A percentile compares a stretch with the other conserved stretches of the same genome.
Conservation (phyloP, 2,888 invertebrate species). For the Pandemis heparana region DNA sequence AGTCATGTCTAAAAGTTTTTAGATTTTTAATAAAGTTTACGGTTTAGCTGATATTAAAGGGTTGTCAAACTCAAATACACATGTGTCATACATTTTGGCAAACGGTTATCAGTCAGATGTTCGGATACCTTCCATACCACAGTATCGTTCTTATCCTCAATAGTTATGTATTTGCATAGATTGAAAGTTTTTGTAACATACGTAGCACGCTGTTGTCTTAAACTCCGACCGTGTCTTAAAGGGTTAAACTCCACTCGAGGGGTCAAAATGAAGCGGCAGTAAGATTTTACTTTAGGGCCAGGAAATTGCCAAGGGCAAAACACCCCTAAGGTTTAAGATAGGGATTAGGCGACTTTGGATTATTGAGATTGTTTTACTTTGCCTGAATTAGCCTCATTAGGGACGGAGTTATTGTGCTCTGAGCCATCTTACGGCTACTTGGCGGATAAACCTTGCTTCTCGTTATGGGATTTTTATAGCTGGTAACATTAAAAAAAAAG, state of each 20-base stretch:
- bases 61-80: too few relatives aligned
- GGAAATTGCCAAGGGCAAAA: conserved; percentile 53
- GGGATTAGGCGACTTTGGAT: conserved; percentile 61
- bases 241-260: conserved; percentile 33
- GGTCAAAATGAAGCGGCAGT: conserved; percentile 56
- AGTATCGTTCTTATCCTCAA: too few relatives aligned
- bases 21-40: too few relatives aligned
- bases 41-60: too few relatives aligned
- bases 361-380: conserved; percentile 68
- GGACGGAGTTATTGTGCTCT: conserved; percentile 26
- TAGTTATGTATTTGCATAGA: too few relatives aligned
- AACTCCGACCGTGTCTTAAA: conserved; percentile 6
- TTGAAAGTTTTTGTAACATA: not conserved
- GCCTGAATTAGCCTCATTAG: conserved; percentile 44
- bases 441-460: conserved; percentile 1
- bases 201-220: not conserved
- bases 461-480: conserved; percentile 8
- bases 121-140: too few relatives aligned
- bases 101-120: too few relatives aligned
- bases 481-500: not conserved
- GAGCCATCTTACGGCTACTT: conserved; percentile 15
- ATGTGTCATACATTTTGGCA: too few relatives aligned
- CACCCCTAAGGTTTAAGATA: conserved; percentile 55
- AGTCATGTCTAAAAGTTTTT: too few relatives aligned
- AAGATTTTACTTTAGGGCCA: conserved; percentile 53